Percentiles rank a stretch among this genome's conserved stretches.
These are phyloP conservation scores for Champsocephalus esox DNA, from an alignment of 2,797 vertebrate genomes.

Conservation along the genomic window DNA sequence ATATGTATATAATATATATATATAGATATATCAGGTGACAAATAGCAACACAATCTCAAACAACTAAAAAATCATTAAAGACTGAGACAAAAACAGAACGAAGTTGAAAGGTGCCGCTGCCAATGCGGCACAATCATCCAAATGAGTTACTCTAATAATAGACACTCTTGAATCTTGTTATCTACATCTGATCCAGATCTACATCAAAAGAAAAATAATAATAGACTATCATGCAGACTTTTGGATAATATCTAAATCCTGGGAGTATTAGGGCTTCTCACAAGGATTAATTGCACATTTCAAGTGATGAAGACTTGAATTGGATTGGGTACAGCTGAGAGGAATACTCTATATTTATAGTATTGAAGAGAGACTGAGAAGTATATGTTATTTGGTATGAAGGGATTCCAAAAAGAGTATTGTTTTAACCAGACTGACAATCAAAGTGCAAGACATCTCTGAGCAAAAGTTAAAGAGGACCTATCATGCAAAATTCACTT, in stretches of 20 bases:
- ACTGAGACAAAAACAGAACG: background rate
- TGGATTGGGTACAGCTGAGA: too few species aligned
- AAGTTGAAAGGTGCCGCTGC: background rate
- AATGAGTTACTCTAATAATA: constrained; percentile 24
- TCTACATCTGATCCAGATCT: constrained; percentile 14
- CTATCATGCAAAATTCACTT: too few species aligned
- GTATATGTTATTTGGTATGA: background rate
- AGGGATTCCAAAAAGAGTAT: background rate
- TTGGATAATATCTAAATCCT: constrained; percentile 5
- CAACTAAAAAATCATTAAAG: background rate
- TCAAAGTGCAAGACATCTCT: too few species aligned
- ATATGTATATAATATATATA: too few species aligned
- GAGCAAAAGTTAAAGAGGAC: too few species aligned
- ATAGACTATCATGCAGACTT: background rate
- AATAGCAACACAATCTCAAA: background rate
- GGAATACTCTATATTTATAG: too few species aligned
- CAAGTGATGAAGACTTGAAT: background rate
- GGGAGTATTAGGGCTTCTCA: background rate
- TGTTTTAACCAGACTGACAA: too few species aligned
- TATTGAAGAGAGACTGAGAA: too few species aligned
- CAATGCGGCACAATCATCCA: constrained; percentile 1
- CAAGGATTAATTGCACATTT: background rate
- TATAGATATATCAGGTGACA: background rate
- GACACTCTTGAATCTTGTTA: constrained; percentile 20
- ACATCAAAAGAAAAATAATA: constrained; percentile 10